A percentile compares a stretch with the other conserved stretches of the same genome.
Conservation (phyloP, 2,797 vertebrate genomes). For the Buceros bicornis region DNA sequence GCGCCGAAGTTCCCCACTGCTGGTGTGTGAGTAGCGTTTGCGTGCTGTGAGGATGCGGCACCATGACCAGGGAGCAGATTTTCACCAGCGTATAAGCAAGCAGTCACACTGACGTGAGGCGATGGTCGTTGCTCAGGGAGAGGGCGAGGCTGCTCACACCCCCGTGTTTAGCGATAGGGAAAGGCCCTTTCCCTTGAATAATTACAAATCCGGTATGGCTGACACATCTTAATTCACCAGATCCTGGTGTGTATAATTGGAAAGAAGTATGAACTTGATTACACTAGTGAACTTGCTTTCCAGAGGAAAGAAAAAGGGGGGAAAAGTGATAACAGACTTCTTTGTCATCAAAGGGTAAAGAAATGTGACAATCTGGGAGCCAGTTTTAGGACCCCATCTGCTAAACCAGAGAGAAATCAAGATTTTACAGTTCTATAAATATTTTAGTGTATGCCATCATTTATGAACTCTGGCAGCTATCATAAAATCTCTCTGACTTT, state of each 20-base stretch:
- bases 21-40: background rate
- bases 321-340: conserved; percentile 76
- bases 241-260: conserved; percentile 66
- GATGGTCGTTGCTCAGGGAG: conserved; percentile 8
- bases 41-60: background rate
- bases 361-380: conserved; percentile 86
- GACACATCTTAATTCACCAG: conserved; percentile 67
- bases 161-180: background rate
- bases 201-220: conserved; percentile 49
- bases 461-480: conserved; percentile 90
- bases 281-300: conserved; percentile 78
- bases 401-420: conserved; percentile 89
- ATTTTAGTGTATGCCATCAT: conserved; percentile 90
- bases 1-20: background rate
- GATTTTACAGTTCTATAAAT: conserved; percentile 92
- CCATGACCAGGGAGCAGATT: background rate
- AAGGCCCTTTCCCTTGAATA: conserved; percentile 46
- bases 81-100: background rate
- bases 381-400: conserved; percentile 87
- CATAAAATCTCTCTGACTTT: conserved; percentile 90
- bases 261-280: conserved; percentile 76
- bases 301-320: conserved; percentile 16
- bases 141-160: background rate
- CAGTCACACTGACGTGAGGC: conserved; percentile 7
- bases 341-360: conserved; percentile 85